Conservation (phyloP, 1,140 invertebrate genomes). For the Leptinotarsa lineolata region DNA sequence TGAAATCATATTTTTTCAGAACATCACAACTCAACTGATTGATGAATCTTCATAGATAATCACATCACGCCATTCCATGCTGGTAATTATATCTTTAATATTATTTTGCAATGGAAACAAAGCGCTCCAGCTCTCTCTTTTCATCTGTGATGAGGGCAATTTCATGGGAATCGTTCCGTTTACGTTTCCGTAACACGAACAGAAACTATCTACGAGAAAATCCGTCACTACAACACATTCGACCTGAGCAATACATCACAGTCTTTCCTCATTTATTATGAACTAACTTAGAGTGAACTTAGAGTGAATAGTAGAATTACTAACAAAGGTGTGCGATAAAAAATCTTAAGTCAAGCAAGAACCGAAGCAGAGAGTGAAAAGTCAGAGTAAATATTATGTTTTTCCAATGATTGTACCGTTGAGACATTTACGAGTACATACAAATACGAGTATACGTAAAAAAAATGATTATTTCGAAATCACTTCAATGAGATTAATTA, state of each 20-base stretch:
- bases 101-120: no score
- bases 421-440: no score
- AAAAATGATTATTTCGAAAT: no score
- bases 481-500: no score
- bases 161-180: background rate
- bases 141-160: background rate
- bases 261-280: background rate
- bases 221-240: conserved; percentile 5
- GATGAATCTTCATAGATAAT: no score
- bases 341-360: background rate
- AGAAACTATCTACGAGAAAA: background rate
- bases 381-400: no score
- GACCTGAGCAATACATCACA: background rate
- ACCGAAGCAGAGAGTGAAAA: background rate
- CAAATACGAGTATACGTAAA: no score
- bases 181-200: background rate
- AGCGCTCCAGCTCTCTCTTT: background rate
- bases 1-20: no score
- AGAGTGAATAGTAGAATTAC: background rate
- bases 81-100: no score
- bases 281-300: background rate
- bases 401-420: no score
- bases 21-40: no score
- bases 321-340: background rate
- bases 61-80: no score